Evolutionary conservation across 2,888 invertebrate genomes (phyloP).

Genomic region (Brenthis daphne): DNA sequence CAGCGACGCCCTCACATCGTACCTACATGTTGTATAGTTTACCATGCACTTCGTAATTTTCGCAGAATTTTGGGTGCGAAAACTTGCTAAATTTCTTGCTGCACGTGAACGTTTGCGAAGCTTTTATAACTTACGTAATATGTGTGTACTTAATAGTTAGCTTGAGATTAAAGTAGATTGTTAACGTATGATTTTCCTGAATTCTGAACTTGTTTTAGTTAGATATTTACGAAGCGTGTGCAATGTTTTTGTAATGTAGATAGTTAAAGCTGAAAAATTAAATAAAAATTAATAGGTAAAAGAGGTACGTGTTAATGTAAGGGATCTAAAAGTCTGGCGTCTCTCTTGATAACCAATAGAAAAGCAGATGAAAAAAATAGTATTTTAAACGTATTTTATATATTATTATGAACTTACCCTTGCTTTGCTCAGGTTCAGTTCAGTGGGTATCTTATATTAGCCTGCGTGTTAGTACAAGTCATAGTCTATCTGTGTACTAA

Average conservation of each 20-base stretch:
- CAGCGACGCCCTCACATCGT: conserved; percentile 39
- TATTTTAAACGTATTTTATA: too few species aligned
- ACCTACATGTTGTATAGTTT: conserved; percentile 34
- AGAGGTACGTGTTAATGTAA: too few species aligned
- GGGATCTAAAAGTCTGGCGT: too few species aligned
- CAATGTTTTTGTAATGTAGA: neutral
- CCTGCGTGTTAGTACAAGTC: too few species aligned
- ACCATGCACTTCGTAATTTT: conserved; percentile 36
- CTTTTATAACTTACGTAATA: conserved; percentile 29
- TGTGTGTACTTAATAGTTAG: conserved; percentile 24
- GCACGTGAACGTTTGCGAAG: conserved; percentile 26
- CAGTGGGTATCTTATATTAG: too few species aligned
- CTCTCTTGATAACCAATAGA: too few species aligned
- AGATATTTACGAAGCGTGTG: neutral
- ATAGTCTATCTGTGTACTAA: too few species aligned
- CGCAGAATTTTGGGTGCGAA: conserved; percentile 34
- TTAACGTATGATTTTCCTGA: conserved; percentile 7
- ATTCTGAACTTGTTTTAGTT: conserved; percentile 1
- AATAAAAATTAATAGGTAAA: too few species aligned
- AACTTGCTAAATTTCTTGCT: conserved; percentile 34
- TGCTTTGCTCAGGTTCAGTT: too few species aligned
- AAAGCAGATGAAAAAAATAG: too few species aligned
- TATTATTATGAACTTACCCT: too few species aligned
- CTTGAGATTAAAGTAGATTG: conserved; percentile 22
- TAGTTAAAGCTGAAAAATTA: too few species aligned